phyloP scores from a whole-genome alignment of 2,113 vertebrate species.

The Solenodon paradoxus region DNA sequence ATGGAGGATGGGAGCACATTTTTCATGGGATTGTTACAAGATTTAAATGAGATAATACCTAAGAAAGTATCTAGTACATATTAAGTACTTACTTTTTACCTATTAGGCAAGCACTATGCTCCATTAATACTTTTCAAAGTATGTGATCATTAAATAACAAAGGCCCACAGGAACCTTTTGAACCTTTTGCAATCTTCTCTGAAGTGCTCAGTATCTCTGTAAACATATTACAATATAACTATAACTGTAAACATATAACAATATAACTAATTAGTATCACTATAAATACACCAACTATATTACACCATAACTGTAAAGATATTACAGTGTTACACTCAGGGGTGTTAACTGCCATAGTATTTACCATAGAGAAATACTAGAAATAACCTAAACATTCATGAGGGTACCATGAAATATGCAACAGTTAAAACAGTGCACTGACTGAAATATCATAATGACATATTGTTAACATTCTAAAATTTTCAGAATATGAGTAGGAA shows the following conservation, averaged over 20 bases:
- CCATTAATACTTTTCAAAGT: neutral
- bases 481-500: neutral
- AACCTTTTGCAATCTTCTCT: neutral
- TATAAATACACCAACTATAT: neutral
- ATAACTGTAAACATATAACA: neutral
- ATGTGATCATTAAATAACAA: neutral
- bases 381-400: neutral
- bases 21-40: neutral
- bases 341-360: conserved; percentile 9
- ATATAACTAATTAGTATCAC: neutral
- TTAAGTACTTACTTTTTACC: neutral
- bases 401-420: neutral
- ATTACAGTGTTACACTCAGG: neutral
- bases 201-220: neutral
- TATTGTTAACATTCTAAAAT: neutral
- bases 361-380: conserved; percentile 9
- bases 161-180: neutral
- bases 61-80: neutral
- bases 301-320: neutral
- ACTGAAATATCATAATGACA: neutral
- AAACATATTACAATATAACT: neutral
- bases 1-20: neutral
- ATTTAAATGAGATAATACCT: neutral
- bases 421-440: neutral
- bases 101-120: neutral